These are phyloP conservation scores for Spinus pinus DNA, from an alignment of 2,797 vertebrate genomes.

Conservation along the genomic window DNA sequence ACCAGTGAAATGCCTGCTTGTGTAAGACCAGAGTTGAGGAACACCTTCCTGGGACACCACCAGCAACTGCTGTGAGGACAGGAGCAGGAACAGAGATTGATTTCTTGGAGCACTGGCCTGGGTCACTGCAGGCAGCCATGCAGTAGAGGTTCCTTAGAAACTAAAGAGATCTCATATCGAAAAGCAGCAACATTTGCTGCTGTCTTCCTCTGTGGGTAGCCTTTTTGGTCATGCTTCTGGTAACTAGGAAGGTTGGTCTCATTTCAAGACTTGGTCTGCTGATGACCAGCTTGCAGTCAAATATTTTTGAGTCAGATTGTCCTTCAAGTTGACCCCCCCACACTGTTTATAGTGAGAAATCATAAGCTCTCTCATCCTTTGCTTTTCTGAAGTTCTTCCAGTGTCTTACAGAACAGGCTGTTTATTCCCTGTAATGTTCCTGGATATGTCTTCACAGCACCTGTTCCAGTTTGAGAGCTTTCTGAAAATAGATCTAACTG, in stretches of 20 bases:
- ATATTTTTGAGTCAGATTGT: background rate
- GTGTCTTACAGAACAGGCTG: background rate
- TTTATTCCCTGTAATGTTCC: background rate
- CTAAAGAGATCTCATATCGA: accelerated
- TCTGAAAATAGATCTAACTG: background rate
- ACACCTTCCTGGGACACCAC: background rate
- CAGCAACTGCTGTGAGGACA: background rate
- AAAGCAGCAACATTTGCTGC: background rate
- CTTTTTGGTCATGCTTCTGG: background rate
- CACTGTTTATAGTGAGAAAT: background rate
- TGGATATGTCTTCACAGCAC: background rate
- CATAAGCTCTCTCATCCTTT: background rate
- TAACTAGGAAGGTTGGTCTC: background rate
- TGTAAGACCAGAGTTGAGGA: background rate
- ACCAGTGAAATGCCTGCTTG: background rate
- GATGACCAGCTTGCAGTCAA: background rate
- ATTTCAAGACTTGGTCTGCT: background rate
- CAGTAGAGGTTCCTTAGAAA: background rate
- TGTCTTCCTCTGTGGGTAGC: background rate
- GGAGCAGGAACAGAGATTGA: background rate
- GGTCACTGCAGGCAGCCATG: background rate
- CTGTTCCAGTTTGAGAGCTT: background rate
- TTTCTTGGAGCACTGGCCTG: background rate
- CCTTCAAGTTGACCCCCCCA: background rate
- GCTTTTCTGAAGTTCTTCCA: constrained; percentile 8